Conservation (phyloP, 2,113 vertebrate species). For the Recurvirostra avosetta region DNA sequence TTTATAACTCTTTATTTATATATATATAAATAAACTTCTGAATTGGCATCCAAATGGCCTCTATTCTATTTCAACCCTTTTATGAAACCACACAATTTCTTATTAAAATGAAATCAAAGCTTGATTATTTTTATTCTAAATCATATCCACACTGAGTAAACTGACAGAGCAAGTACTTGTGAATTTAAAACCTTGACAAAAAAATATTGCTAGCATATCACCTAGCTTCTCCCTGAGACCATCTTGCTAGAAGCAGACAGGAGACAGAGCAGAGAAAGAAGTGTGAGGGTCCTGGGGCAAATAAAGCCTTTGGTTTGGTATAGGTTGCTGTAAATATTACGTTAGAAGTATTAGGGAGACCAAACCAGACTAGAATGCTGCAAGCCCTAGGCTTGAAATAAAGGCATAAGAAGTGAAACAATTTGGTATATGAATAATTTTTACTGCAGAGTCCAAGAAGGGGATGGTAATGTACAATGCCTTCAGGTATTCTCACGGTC, state of each 20-base stretch:
- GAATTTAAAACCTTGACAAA: not conserved
- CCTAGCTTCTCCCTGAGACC: not conserved
- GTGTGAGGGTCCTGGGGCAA: not conserved
- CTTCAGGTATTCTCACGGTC: not conserved
- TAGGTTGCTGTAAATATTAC: not conserved
- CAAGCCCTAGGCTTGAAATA: not conserved
- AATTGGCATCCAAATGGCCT: not conserved
- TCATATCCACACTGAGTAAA: not conserved
- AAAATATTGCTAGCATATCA: not conserved
- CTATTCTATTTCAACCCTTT: not conserved
- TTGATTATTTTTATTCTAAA: not conserved
- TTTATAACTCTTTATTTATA: not conserved
- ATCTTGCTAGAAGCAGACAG: not conserved
- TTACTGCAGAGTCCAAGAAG: not conserved
- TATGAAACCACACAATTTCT: not conserved
- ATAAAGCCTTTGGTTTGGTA: not conserved
- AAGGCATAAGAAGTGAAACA: not conserved
- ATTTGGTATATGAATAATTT: not conserved
- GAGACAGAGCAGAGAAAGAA: not conserved
- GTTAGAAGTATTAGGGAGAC: not conserved
- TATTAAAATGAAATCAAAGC: not conserved
- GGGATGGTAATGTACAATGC: not conserved
- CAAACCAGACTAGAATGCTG: not conserved
- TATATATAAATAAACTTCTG: not conserved
- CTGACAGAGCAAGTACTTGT: not conserved